These are phyloP conservation scores for Anguilla japonica DNA, from an alignment of 2,113 vertebrate genomes.

Conservation along the genomic window DNA sequence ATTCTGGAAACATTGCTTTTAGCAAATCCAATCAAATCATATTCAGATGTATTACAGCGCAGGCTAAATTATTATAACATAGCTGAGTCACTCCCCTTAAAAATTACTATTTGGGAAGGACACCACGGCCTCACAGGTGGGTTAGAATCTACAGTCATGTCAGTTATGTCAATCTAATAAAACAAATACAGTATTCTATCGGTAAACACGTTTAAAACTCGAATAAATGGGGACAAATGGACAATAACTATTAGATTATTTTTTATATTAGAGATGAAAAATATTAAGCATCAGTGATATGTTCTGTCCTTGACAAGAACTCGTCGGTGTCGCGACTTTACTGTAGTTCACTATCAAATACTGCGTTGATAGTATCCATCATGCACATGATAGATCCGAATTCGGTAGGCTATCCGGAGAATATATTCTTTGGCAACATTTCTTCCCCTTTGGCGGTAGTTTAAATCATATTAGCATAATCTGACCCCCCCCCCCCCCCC, in stretches of 20 bases:
- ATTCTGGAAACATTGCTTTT: neutral
- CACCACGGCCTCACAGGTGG: slow-evolving; percentile 17
- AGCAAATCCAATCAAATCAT: neutral
- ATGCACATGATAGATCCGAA: slow-evolving; percentile 25
- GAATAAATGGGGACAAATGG: slow-evolving; percentile 17
- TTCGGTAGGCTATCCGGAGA: slow-evolving; percentile 33
- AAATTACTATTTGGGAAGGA: neutral
- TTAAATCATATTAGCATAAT: slow-evolving; percentile 41
- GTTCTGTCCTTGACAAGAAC: neutral
- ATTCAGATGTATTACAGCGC: neutral
- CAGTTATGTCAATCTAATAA: neutral
- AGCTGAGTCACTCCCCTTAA: neutral
- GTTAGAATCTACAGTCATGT: slow-evolving; percentile 14
- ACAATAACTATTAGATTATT: neutral
- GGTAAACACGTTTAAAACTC: slow-evolving; percentile 13
- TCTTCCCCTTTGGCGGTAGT: slow-evolving; percentile 36
- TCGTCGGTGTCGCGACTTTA: neutral
- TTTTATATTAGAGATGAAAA: neutral
- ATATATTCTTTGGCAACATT: slow-evolving; percentile 37
- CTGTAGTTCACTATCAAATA: slow-evolving; percentile 20
- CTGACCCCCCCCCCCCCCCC: slow-evolving; percentile 1
- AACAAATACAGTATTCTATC: neutral
- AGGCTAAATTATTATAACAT: neutral
- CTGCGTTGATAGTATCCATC: slow-evolving; percentile 24
- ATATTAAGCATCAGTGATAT: neutral